Evolutionary conservation across 2,888 invertebrate genomes (phyloP).

Genomic region (Epistrophella euchroma): DNA sequence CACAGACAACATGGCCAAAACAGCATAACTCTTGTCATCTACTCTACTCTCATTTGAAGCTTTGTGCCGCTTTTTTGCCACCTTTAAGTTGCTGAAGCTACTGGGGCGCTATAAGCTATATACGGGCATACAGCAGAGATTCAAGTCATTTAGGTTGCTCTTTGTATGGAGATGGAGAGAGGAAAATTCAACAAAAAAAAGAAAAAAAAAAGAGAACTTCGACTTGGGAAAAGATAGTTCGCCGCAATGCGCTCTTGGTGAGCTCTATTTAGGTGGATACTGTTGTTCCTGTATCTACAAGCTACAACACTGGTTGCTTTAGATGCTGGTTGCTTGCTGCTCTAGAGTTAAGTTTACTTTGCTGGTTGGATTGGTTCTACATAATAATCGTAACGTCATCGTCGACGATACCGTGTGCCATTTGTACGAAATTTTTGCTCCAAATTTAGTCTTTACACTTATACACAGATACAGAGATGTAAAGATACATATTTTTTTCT

Average conservation of each 20-base stretch:
- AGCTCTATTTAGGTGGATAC: conserved; percentile 16
- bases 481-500: conserved; percentile 41
- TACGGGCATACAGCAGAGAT: conserved; percentile 39
- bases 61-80: conserved; percentile 58
- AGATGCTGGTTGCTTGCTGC: conserved; percentile 9
- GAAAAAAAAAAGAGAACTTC: conserved; percentile 43
- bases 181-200: too few species aligned
- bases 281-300: conserved; percentile 35
- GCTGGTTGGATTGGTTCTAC: not conserved
- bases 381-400: not conserved
- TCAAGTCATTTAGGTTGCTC: conserved; percentile 56
- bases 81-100: conserved; percentile 26
- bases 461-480: conserved; percentile 47
- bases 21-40: conserved; percentile 50
- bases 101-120: conserved; percentile 26
- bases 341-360: conserved; percentile 32
- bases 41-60: conserved; percentile 59
- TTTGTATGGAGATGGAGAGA: conserved; percentile 44
- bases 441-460: conserved; percentile 68
- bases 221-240: conserved; percentile 42
- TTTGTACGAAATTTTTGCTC: conserved; percentile 58
- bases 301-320: conserved; percentile 58
- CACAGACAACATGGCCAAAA: conserved; percentile 43
- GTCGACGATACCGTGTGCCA: conserved; percentile 18
- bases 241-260: conserved; percentile 61